phyloP scores from a whole-genome alignment of 2,888 invertebrate genomes.

The Electrophaes corylata region DNA sequence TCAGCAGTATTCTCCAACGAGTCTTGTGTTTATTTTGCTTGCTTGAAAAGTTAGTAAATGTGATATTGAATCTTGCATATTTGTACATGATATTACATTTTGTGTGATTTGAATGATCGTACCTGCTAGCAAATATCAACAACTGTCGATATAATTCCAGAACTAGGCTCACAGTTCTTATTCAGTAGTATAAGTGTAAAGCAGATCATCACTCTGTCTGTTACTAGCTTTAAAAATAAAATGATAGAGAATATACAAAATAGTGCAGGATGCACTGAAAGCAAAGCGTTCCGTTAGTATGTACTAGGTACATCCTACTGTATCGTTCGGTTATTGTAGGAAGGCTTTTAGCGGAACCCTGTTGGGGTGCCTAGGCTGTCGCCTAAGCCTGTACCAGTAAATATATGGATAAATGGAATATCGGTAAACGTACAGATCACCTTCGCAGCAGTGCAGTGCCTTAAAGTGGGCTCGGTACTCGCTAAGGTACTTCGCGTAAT shows the following conservation, averaged over 20 bases:
- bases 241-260: too few species aligned
- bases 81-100: conserved; percentile 32
- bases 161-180: too few species aligned
- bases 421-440: conserved; percentile 43
- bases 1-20: conserved; percentile 40
- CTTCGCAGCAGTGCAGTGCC: conserved; percentile 30
- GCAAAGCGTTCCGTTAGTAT: conserved; percentile 31
- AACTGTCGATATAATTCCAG: not conserved
- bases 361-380: conserved; percentile 45
- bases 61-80: conserved; percentile 34
- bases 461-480: conserved; percentile 31
- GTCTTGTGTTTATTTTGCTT: conserved; percentile 48
- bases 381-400: conserved; percentile 48
- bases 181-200: too few species aligned
- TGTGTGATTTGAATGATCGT: conserved; percentile 18
- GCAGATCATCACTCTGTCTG: not conserved
- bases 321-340: conserved; percentile 51
- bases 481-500: conserved; percentile 45
- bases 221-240: conserved; percentile 2
- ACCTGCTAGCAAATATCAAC: not conserved
- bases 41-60: conserved; percentile 32
- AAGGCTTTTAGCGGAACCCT: conserved; percentile 62
- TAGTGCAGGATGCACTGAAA: conserved; percentile 14
- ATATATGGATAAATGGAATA: conserved; percentile 48
- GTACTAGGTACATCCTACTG: conserved; percentile 29